Base-by-base conservation (phyloP, 1,140 invertebrate species). In the Cotesia chilonis region DNA sequence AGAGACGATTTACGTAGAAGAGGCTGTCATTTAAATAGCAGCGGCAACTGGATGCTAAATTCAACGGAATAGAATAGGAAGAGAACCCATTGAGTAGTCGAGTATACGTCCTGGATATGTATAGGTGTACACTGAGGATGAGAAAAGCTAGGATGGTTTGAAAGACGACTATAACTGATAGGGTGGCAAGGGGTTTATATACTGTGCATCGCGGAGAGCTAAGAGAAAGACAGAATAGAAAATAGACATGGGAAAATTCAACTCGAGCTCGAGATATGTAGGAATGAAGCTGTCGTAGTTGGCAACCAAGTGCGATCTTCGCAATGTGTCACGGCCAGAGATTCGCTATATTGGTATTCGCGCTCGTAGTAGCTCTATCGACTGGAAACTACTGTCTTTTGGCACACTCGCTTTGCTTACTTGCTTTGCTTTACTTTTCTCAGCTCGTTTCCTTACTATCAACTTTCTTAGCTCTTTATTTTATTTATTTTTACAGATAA, bases 1-100 rank as follows among this genome's bases (percentile, higher is more conserved):
- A 63, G 75, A 75, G 72, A 69, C 73, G 75, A 70, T 76, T 75
- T 76, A 74, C 66, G 73, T 70, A 59, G 71, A 68, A 75, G 75
- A 73, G 73, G 70, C 71, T 76, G 75, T 75, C 73, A 75, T 75
- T 73, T 73, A 75, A 76, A 73, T 70, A 68, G 73, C 71, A 57
- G 37, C 60, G 28, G 36, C 37, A 14, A 66, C 38, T 14, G 36
- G 35, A 66, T 38, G 38, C 12, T 9, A 36, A 55, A 68, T 51
- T 51, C 38, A n/a, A n/a, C 17, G 41, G 20, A 41, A 54, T 55
- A 37, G 37, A 36, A 63, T 57, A 20, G n/a, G 36, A 65, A 37
- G 36, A 65, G 38, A 14, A 65, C 35, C 41, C 41, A 47, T 47
- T 47, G 41, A 47, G 41, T 47, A 47, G 41, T 47, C 41, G 41